phyloP scores from a whole-genome alignment of 2,888 invertebrate species.

The Lasioglossum zephyrum region DNA sequence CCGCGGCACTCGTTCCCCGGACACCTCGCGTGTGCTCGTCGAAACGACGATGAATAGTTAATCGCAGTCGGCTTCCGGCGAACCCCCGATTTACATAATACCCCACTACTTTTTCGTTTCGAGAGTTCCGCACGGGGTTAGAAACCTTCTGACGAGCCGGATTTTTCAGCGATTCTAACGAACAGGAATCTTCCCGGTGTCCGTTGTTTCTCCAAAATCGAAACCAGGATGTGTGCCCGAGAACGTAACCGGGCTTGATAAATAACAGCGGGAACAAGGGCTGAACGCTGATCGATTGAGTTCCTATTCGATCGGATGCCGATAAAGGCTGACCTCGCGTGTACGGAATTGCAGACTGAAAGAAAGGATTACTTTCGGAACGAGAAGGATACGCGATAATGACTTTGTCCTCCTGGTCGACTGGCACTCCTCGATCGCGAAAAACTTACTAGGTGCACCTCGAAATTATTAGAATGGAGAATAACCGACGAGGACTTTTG shows the following conservation, averaged over 20 bases:
- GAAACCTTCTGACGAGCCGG: neutral
- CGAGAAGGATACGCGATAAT: neutral
- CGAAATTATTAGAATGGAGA: neutral
- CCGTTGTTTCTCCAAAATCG: neutral
- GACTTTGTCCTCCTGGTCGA: neutral
- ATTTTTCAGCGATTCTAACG: no score
- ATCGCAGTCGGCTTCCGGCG: slow-evolving; percentile 37
- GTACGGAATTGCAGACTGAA: neutral
- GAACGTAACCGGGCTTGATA: neutral
- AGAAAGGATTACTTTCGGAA: neutral
- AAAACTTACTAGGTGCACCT: neutral
- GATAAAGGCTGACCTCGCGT: slow-evolving; percentile 4
- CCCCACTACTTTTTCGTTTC: neutral
- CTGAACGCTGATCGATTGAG: slow-evolving; percentile 17
- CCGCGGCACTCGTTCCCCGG: slow-evolving; percentile 5
- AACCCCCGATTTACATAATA: slow-evolving; percentile 29
- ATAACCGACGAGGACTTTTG: neutral
- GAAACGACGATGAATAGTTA: slow-evolving; percentile 46
- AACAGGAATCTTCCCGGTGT: no score
- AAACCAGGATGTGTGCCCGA: neutral
- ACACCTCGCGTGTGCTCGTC: slow-evolving; percentile 26
- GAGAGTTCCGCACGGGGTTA: neutral
- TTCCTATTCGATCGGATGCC: neutral
- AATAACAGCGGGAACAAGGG: neutral
- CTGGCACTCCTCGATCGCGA: neutral